These are phyloP conservation scores for Sander lucioperca DNA, from an alignment of 2,113 vertebrate species.

Conservation along the genomic window DNA sequence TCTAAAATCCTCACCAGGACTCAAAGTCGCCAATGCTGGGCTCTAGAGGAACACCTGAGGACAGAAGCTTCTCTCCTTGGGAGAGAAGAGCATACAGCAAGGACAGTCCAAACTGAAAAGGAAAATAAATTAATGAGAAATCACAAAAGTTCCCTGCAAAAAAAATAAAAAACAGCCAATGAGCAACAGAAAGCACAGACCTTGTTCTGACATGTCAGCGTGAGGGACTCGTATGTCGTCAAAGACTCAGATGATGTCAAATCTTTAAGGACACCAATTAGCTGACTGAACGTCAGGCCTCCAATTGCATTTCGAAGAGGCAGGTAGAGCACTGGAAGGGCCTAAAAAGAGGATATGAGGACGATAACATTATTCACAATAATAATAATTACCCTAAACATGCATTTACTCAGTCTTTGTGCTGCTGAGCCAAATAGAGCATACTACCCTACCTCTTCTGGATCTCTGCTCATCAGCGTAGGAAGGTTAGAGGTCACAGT, in stretches of 20 bases:
- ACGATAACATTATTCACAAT: neutral
- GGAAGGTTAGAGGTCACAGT: conserved; percentile 87
- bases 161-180: neutral
- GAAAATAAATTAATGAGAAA: neutral
- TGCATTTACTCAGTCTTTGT: neutral
- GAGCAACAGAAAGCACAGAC: conserved; percentile 67
- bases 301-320: conserved; percentile 86
- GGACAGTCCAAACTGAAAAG: conserved; percentile 93
- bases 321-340: conserved; percentile 89
- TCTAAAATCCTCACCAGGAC: conserved; percentile 83
- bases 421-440: neutral
- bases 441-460: conserved; percentile 86
- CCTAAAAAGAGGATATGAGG: conserved; percentile 71
- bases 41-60: conserved; percentile 85
- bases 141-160: rapidly evolving
- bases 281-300: conserved; percentile 88
- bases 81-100: conserved; percentile 94
- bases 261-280: conserved; percentile 88
- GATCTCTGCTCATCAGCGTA: conserved; percentile 88
- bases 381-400: neutral
- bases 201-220: conserved; percentile 92
- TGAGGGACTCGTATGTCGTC: conserved; percentile 76
- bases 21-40: conserved; percentile 87
- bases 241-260: conserved; percentile 80
- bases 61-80: conserved; percentile 91